Conservation (phyloP, 30 jellyfish, hydroid and myxozoan genomes). For the Aurelia coerulea region DNA sequence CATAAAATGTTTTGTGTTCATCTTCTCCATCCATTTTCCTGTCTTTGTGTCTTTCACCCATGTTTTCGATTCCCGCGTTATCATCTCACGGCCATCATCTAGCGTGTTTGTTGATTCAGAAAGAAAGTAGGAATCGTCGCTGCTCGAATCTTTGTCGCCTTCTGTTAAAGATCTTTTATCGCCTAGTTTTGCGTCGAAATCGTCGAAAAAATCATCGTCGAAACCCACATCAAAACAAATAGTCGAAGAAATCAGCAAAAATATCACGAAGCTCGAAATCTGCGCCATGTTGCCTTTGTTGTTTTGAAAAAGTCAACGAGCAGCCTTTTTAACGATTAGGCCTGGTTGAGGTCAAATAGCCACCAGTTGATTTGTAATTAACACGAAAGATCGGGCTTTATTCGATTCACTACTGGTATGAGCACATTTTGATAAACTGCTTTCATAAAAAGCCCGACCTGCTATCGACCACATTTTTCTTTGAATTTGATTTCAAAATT, state of each 20-base stretch:
- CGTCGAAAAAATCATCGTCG: conserved; percentile 41
- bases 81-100: conserved; percentile 44
- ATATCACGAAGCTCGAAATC: not conserved
- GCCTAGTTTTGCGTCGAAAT: not conserved
- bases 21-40: conserved; percentile 24
- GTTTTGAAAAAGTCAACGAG: conserved; percentile 17
- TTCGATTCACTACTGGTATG: not conserved
- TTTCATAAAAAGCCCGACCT: not conserved
- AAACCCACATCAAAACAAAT: conserved; percentile 12
- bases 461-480: no score
- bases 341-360: conserved; percentile 53
- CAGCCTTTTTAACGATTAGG: not conserved
- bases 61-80: conserved; percentile 35
- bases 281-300: conserved; percentile 52
- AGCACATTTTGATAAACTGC: not conserved
- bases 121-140: conserved; percentile 25
- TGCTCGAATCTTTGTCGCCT: conserved; percentile 2
- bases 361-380: conserved; percentile 26
- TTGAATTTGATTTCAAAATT: no score
- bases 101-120: conserved; percentile 49
- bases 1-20: conserved; percentile 10
- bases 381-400: not conserved
- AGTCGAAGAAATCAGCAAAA: not conserved
- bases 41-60: conserved; percentile 42
- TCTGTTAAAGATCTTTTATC: conserved; percentile 4